Base-by-base conservation (phyloP, 2,797 vertebrate species). In the Sarcophilus harrisii region DNA sequence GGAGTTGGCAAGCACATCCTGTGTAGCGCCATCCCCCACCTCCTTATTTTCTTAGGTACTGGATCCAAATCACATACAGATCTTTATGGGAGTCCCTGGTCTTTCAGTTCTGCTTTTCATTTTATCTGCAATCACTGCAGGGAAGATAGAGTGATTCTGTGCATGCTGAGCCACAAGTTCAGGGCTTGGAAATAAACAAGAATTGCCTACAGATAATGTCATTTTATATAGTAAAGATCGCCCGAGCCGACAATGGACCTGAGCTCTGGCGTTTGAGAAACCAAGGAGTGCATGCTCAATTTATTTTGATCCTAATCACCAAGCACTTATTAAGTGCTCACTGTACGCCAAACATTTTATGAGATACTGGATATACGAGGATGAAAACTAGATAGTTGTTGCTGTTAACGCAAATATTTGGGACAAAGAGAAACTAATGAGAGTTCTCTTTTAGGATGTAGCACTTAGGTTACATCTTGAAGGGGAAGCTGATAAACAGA, bases 91-190 rank as follows among this genome's bases (percentile, higher is more conserved):
- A 91, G 59, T 60, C 2, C 3, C 59, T 96, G 94, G 92, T 90
- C 95, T 97, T 97, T 96, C 52, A 49, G 94, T 93, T 93, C 91
- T 73, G 96, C 95, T 95, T 97, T 97, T 96, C 96, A 97, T 98
- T 97, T 97, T 97, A 95, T 96, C 92, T 58, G 95, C 55, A 93
- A 93, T 27, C 93, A 58, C 87, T 21, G 60, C 93, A 94, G 93
- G 66, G 89, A 94, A 97, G 90, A 97, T 93, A 95, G 94, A 96
- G 52, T n/a, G 3, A 90, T 4, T 30, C 90, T 57, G 54, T 16
- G 90, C 28, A 32, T 95, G 97, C 94, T 4, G 6, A 95, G 91
- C 92, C 59, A 91, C 91, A 89, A 96, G 96, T 97, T 97, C 96
- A 96, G 96, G 96, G 93, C 97, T 96, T 94, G 95, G 96, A 98